Base-by-base conservation (phyloP, 2,888 invertebrate species). In the Barypeithes pellucidus region DNA sequence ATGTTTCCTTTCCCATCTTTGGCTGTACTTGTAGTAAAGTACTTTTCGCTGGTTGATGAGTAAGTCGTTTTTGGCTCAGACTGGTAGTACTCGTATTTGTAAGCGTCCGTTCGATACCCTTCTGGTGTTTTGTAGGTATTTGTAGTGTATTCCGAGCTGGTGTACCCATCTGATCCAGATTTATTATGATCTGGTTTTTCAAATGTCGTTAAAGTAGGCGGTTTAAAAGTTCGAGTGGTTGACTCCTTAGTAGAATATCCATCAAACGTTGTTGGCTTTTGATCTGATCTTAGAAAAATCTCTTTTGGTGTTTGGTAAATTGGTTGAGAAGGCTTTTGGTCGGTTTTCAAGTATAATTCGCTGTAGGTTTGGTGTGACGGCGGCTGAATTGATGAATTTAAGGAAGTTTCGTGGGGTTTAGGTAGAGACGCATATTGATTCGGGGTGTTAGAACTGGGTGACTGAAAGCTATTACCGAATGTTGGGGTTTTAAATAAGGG, bases 121-220 rank as follows among this genome's bases (percentile, higher is more conserved):
- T 82, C 85, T 0, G 86, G 86, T 3, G 84, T 85, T 81, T 85
- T 85, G 59, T 82, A 84, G 3, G 84, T 84, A 69, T 84, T 85
- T 18, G 84, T 81, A 33, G 78, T 80, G 57, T 83, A 83, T 65
- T 86, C 86, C 0, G 85, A 84, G 43, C 83, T 83, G 5, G 81
- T 80, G 73, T 81, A 85, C 24, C 84, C 83, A 47, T 83, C 84
- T 11, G 80, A 77, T 52, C 76, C 72, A 41, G 76, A 75, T 67
- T 59, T 59, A 57, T 59, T 59, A 36, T 18, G 33, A 11, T 57
- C 16, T 9, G 54, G 63, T 47, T 63, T 63, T 18, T 43, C 43
- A 20, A 52, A 45, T 22, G 60, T 67, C 16, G 45, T 29, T 14
- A 54, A 52, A 22, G 41, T 11, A 8, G 24, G 65, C 18, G 33